phyloP scores from a whole-genome alignment of 1,140 invertebrate species.

The Amphibalanus amphitrite region DNA sequence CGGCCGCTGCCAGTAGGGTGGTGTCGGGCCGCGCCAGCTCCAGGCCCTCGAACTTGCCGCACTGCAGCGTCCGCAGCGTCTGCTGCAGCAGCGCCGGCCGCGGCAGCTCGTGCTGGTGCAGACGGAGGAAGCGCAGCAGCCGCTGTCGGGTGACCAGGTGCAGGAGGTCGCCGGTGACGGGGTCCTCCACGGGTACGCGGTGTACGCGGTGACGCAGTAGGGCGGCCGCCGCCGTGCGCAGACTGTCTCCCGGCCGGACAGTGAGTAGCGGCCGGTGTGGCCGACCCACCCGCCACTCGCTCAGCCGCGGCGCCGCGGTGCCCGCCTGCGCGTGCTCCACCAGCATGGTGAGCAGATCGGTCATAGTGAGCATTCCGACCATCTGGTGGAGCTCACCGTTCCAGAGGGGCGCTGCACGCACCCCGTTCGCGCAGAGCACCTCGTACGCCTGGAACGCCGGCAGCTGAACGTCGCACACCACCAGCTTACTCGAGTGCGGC shows the following conservation, averaged over 20 bases:
- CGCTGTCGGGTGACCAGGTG: conserved; percentile 97
- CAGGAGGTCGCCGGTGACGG: conserved; percentile 81
- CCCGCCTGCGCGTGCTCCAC: conserved; percentile 84
- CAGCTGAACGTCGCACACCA: conserved; percentile 95
- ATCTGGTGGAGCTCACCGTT: conserved; percentile 76
- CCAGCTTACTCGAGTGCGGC: conserved; percentile 92
- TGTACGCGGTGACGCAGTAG: background rate
- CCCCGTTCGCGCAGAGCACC: conserved; percentile 77
- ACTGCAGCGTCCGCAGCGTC: conserved; percentile 67
- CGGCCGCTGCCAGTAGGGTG: conserved; percentile 81
- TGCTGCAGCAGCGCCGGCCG: conserved; percentile 77
- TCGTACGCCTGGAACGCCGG: conserved; percentile 97
- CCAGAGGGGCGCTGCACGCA: conserved; percentile 93
- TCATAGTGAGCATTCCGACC: conserved; percentile 95
- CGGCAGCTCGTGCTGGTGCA: conserved; percentile 91
- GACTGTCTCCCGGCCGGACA: background rate
- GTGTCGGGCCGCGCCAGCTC: conserved; percentile 79
- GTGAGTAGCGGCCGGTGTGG: conserved; percentile 50
- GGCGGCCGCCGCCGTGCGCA: background rate
- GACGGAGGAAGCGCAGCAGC: conserved; percentile 89
- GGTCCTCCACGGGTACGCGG: conserved; percentile 77
- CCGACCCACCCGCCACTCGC: conserved; percentile 88
- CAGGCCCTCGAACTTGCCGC: conserved; percentile 86
- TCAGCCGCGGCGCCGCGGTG: conserved; percentile 82
- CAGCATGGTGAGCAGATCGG: conserved; percentile 96